A percentile compares a stretch with the other conserved stretches of the same genome.
Evolutionary conservation across 2,797 vertebrate species (phyloP).

Genomic region (Phrynocephalus guinanensis): DNA sequence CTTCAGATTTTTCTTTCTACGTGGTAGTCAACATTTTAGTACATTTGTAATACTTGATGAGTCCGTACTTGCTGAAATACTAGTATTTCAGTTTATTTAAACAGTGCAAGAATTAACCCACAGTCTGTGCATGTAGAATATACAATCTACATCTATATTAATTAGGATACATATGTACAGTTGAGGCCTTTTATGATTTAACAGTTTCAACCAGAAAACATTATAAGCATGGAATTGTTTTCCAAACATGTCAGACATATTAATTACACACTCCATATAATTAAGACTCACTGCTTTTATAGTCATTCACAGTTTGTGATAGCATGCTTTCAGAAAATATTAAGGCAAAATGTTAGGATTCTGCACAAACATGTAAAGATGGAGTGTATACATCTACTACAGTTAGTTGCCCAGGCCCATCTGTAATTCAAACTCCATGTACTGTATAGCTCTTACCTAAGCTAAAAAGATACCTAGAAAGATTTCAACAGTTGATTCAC

Average conservation of each 20-base stretch:
- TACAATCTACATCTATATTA: neutral
- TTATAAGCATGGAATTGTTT: neutral
- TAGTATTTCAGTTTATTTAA: neutral
- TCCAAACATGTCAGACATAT: neutral
- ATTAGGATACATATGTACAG: neutral
- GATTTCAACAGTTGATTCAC: too few species aligned
- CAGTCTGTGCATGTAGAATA: neutral
- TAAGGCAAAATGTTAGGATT: neutral
- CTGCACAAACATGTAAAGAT: neutral
- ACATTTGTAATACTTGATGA: neutral
- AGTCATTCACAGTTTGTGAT: neutral
- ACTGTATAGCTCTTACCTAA: too few species aligned
- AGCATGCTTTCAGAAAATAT: neutral
- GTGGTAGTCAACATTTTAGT: neutral
- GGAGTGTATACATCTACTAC: too few species aligned
- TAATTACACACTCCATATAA: neutral
- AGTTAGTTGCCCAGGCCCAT: too few species aligned
- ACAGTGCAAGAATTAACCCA: neutral
- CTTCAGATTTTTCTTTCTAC: neutral
- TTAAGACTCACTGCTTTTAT: neutral
- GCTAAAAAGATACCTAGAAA: too few species aligned
- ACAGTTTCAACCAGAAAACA: neutral
- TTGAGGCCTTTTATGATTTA: neutral
- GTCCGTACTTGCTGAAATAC: neutral
- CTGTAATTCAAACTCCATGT: too few species aligned